Base-by-base conservation (phyloP, 2,888 invertebrate genomes). In the Patella ulyssiponensis region DNA sequence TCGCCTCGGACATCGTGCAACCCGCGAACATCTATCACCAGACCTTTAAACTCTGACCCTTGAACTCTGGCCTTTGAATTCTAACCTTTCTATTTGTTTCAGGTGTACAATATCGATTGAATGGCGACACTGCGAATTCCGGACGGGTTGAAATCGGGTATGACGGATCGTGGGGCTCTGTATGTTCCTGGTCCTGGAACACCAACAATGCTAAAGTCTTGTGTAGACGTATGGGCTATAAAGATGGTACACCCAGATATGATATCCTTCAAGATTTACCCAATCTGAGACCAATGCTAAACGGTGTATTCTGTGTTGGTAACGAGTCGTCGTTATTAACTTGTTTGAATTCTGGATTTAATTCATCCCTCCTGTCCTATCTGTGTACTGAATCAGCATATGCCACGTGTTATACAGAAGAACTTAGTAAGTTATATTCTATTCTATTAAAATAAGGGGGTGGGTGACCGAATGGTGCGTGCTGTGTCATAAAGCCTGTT, bases 131-230 rank as follows among this genome's bases (percentile, higher is more conserved):
- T 69, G 58, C 52, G 3, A 74, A 80, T 12, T 73, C 76, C 1
- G 90, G 90, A 0, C 83, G 90, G 12, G 89, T 89, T 9, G 89
- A 89, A 79, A 86, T 90, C n/a, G 83, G 85, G 17, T 86, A 86
- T 71, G 86, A 87, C 53, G 87, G 86, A 9, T 76, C 79, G 1
- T 87, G 86, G 84, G 89, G 89, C 0, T 83, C 85, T 17, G 84
- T 90, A 0, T 90, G 90, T 77, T 82, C 86, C 27, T 83, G 86
- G 81, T 84, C 84, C 0, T 90, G 88, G 88, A 85, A 85, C 69
- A 81, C 85, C 9, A 80, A 85, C 0, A 87, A 88, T 78, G 86
- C 89, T 3, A 78, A 80, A 17, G 89, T 89, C 4, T 75, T 89
- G 54, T 90, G 90, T 79, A 75, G 83, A 58, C 77, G 82, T 23